Evolutionary conservation across 2,113 vertebrate genomes (phyloP), one percentile per base, ranked within the genome.

Genomic region (Barbus barbus): DNA sequence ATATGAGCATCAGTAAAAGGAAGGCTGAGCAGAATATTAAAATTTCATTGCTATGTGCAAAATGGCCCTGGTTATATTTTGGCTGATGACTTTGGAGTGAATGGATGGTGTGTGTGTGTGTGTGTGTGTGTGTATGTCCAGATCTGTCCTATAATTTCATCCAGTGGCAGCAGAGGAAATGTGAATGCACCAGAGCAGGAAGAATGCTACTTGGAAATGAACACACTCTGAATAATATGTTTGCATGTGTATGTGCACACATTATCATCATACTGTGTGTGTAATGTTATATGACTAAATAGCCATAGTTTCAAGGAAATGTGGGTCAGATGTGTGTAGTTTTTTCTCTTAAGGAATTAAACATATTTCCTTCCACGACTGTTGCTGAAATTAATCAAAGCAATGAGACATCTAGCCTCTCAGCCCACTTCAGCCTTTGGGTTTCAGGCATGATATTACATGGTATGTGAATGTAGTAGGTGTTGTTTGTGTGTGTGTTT

Each of bases 331-430:
- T 75, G 71, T 56, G 61, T 22, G n/a, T 82, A 11, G 20, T 31
- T 71, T 65, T 48, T 13, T 1, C 48, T 16, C 48, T 56, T 48
- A 28, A 53, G 44, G 28, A 48, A 26, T 76, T 31, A 18, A 58
- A 44, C 36, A 44, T 72, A 24, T 77, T 78, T 84, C 75, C 75
- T 79, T n/a, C 36, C 67, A 48, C 8, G 24, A 58, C 74, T 41
- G 33, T 44, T 83, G 20, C n/a, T 53, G 74, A 67, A 28, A 72
- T 79, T 31, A 36, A 84, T 84, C 83, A 84, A 46, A 84, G 36
- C 63, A 79, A 84, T 78, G 14, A 22, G 74, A 71, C 28, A 69
- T 69, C 14, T 48, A 71, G 38, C 56, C 58, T 84, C 74, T 56
- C 61, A 71, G 51, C 58, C n/a, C 3, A n/a, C 13, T 38, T 63